phyloP scores from a whole-genome alignment of 2,113 vertebrate species.

The Otolemur garnettii region DNA sequence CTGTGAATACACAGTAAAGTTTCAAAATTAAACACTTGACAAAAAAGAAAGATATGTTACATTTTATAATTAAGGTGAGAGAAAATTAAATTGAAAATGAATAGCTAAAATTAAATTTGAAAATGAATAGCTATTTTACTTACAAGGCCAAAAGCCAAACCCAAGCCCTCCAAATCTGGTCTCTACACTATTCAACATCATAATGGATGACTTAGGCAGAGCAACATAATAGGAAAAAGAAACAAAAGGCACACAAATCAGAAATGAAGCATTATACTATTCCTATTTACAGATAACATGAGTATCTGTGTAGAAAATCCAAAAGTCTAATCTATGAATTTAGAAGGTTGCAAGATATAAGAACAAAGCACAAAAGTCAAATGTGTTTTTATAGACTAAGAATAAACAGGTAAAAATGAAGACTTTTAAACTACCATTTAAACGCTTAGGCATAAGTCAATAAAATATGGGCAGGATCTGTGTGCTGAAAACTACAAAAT shows the following conservation, averaged over 20 bases:
- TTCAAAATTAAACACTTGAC: slow-evolving; percentile 15
- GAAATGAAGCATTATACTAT: background rate
- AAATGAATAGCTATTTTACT: background rate
- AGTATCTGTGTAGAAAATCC: slow-evolving; percentile 18
- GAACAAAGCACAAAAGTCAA: background rate
- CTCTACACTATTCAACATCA: background rate
- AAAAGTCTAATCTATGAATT: background rate
- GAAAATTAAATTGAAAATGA: background rate
- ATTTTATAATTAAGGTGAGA: slow-evolving; percentile 33
- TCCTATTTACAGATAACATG: background rate
- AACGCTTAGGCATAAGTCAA: background rate
- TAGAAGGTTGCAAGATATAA: background rate
- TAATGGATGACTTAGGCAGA: background rate
- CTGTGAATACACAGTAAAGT: slow-evolving; percentile 83
- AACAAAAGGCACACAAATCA: background rate
- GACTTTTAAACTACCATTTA: background rate
- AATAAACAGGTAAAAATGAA: background rate
- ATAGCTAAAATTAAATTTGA: background rate
- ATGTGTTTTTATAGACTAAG: background rate
- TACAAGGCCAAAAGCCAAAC: background rate
- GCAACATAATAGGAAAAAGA: background rate
- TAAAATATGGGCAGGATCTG: background rate
- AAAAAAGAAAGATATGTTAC: background rate
- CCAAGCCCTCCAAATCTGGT: background rate
- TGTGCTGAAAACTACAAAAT: background rate